Percentiles rank a stretch among this genome's conserved stretches.
Evolutionary conservation across 2,113 vertebrate genomes (phyloP).

Genomic region (Crotophaga sulcirostris): DNA sequence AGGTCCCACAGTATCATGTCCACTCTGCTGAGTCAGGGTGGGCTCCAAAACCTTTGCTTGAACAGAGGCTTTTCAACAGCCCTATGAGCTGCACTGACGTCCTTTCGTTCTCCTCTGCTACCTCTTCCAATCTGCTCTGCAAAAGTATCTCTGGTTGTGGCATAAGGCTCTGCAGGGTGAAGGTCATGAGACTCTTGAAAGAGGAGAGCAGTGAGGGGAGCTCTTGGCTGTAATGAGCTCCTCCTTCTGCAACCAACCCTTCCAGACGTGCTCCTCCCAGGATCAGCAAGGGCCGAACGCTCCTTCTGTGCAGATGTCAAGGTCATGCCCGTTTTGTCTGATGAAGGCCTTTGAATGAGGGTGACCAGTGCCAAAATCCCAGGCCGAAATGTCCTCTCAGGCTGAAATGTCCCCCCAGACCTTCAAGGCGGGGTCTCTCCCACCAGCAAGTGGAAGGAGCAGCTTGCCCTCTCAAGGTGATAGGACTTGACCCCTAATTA

Average conservation of each 20-base stretch:
- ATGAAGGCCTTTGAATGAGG: background rate
- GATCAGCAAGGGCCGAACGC: background rate
- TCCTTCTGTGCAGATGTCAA: background rate
- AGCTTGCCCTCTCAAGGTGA: background rate
- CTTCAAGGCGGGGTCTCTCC: background rate
- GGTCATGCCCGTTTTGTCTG: accelerated
- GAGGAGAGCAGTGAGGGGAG: background rate
- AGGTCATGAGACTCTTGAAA: background rate
- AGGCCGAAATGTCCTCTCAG: background rate
- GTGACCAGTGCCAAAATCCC: background rate
- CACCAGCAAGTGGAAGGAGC: background rate
- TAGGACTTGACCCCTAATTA: background rate
- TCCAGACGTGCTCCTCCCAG: background rate
- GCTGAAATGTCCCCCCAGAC: background rate
- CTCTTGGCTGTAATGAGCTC: background rate
- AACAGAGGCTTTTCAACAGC: background rate
- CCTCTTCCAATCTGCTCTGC: background rate
- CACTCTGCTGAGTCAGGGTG: background rate
- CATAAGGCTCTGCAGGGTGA: background rate
- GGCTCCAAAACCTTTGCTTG: background rate
- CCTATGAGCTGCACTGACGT: background rate
- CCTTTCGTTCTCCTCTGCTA: background rate
- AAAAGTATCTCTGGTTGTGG: background rate
- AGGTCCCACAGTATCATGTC: background rate
- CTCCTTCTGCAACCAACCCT: background rate